Base-by-base conservation (phyloP, 35 echinoderm and acorn worm species). In the Lytechinus pictus region DNA sequence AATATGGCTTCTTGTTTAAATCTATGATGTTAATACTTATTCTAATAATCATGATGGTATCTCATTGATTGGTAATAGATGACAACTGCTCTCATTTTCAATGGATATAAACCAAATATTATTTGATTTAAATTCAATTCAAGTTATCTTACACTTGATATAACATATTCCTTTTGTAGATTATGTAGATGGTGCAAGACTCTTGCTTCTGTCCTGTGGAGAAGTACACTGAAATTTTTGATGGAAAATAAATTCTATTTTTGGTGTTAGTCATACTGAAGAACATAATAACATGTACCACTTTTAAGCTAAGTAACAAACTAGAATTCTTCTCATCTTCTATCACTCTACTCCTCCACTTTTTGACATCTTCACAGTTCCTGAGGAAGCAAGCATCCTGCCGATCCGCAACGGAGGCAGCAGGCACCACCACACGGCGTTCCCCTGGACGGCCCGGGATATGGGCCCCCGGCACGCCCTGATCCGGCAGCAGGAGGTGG, bases 361-460 rank as follows among this genome's bases (percentile, higher is more conserved):
- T 44, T 44, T 95, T 4, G 27, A 27, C 54, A 24, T 79, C 58
- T 55, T 29, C 51, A 11, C 60, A 98, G 97, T 96, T 92, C 97
- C 96, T 28, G 97, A 98, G 54, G 97, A 98, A 94, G 95, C 96
- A 8, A 98, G 96, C 28, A 93, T 93, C 54, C 92, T 93, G 5
- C 92, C 92, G 13, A 55, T 93, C 92, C 92, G 92, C 53, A 93
- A 54, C 92, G 92, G 52, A 27, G 92, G 92, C 92, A 93, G 54
- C 92, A 10, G 53, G n/a, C 92, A 93, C 92, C 88, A 93, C 92
- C 29, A 90, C 88, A 93, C 92, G 8, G 92, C 92, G 92, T 96
- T 98, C 58, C 97, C 97, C 8, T 98, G 97, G 97, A 54, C 95
- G 11, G 86, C 96, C 52, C 95, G 94, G 87, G 97, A 98, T 44